Conservation (phyloP, 2,888 invertebrate genomes). For the Cyaniris semiargus region DNA sequence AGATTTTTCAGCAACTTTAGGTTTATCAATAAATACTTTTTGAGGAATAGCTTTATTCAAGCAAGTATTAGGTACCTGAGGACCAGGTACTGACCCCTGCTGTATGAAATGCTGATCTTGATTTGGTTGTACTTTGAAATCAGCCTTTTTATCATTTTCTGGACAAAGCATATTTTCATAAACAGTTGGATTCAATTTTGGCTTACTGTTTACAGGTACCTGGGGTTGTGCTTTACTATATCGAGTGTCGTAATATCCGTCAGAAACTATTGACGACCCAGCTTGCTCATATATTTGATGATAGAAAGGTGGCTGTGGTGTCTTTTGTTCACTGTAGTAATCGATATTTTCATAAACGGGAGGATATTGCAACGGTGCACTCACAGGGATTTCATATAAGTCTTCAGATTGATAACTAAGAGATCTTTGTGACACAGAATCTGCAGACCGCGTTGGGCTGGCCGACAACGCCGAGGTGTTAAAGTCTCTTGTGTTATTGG, state of each 20-base stretch:
- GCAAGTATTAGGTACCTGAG: conserved; percentile 67
- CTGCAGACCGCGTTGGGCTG: conserved; percentile 83
- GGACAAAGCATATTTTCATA: conserved; percentile 77
- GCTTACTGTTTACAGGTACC: conserved; percentile 82
- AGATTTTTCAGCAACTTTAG: conserved; percentile 69
- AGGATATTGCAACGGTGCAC: conserved; percentile 52
- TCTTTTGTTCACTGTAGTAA: conserved; percentile 84
- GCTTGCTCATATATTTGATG: conserved; percentile 74
- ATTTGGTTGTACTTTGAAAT: conserved; percentile 60
- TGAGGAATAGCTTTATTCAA: conserved; percentile 59
- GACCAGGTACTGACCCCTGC: conserved; percentile 68
- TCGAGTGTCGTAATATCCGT: conserved; percentile 75
- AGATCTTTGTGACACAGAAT: conserved; percentile 82
- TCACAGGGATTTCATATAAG: conserved; percentile 65
- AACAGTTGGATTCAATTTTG: conserved; percentile 64
- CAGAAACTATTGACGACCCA: conserved; percentile 24
- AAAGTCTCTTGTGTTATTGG: conserved; percentile 69
- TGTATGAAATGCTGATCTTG: conserved; percentile 67
- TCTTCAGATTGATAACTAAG: conserved; percentile 73
- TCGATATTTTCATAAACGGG: conserved; percentile 91
- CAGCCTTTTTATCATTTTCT: conserved; percentile 67
- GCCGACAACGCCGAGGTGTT: conserved; percentile 64
- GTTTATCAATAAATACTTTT: conserved; percentile 66
- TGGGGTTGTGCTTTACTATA: conserved; percentile 91
- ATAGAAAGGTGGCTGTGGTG: conserved; percentile 82